Base-by-base conservation (phyloP, 2,888 invertebrate genomes). In the Carpatolechia fugitivella region DNA sequence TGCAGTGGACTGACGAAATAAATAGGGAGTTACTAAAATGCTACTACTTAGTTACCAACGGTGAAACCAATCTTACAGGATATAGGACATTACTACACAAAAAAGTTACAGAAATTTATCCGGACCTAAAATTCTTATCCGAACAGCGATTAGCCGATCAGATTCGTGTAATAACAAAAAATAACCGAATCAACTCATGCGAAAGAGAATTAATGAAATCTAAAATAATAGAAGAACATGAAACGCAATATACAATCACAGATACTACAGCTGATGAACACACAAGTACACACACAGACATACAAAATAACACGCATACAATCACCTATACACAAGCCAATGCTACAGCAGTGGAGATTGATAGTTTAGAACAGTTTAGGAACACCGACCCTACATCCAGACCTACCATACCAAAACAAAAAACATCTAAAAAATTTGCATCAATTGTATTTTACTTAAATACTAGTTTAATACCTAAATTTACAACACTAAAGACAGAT, bases 1-100 rank as follows among this genome's bases (percentile, higher is more conserved):
- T 59, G 56, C 54, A 55, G 16, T 59, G 56, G 59, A 54, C 54
- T 1, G 49, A 55, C 20, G 8, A 46, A 13, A 56, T 59, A 8
- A 59, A 59, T 13, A 55, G 16, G 40, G 55, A 59, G 20, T 56
- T 59, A 7, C 52, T 59, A 35, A 46, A 47, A 49, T 56, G 56
- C 41, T 56, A 56, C 49, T 56, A 59, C 20, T 18, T 38, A 11
- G 49, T 56, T 10, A 56, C 56, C 18, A 4, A 49, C 1, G 4
- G 29, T 7, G 56, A 58, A 49, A 51, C 52, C 1, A 51, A 56
- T 29, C 40, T 54, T 10, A 51, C 58, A 3, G 36, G 44, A 3
- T 58, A 33, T n/a, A 31, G 58, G 46, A 51, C 56, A 52, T 24
- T 24, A 31, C 30, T 47, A 5, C 5, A 47, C 13, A 13, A 31